These are phyloP conservation scores for Dinoponera quadriceps DNA, from an alignment of 1,140 invertebrate genomes.

Conservation along the genomic window DNA sequence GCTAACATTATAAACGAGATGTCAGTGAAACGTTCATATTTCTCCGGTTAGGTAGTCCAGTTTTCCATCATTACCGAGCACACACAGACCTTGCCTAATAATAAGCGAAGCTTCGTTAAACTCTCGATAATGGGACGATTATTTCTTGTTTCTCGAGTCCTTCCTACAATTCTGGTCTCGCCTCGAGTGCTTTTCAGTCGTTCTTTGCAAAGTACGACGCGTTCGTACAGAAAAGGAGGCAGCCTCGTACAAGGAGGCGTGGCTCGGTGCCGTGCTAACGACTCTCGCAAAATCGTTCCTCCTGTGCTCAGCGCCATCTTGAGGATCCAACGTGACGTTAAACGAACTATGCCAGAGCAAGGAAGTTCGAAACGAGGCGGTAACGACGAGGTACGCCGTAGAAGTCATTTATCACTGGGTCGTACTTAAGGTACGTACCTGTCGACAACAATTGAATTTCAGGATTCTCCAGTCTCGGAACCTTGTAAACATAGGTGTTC, in stretches of 20 bases:
- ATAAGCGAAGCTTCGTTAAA: conserved; percentile 77
- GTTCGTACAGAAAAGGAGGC: conserved; percentile 65
- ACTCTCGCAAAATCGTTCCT: conserved; percentile 73
- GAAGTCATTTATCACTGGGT: conserved; percentile 63
- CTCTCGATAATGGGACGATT: conserved; percentile 78
- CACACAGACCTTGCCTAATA: conserved; percentile 71
- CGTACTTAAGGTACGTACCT: conserved; percentile 27
- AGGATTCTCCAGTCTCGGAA: not conserved
- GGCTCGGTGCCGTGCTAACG: conserved; percentile 78
- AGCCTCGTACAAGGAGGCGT: conserved; percentile 74
- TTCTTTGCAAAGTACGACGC: conserved; percentile 56
- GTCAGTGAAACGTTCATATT: conserved; percentile 34
- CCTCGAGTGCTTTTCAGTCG: conserved; percentile 66
- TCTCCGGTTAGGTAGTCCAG: not conserved
- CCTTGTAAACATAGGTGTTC: conserved; percentile 46
- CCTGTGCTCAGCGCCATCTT: conserved; percentile 72
- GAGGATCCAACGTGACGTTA: conserved; percentile 75
- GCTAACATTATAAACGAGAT: conserved; percentile 12
- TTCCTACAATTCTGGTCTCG: conserved; percentile 62
- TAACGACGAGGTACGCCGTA: conserved; percentile 65
- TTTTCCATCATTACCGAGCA: not conserved
- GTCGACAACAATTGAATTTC: conserved; percentile 65
- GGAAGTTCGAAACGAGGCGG: conserved; percentile 65
- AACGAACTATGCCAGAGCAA: conserved; percentile 66
- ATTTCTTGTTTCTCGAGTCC: conserved; percentile 71